Evolutionary conservation across 2,888 invertebrate species (phyloP), one percentile per base, ranked within the genome.

Genomic region (Yponomeuta evonymella): DNA sequence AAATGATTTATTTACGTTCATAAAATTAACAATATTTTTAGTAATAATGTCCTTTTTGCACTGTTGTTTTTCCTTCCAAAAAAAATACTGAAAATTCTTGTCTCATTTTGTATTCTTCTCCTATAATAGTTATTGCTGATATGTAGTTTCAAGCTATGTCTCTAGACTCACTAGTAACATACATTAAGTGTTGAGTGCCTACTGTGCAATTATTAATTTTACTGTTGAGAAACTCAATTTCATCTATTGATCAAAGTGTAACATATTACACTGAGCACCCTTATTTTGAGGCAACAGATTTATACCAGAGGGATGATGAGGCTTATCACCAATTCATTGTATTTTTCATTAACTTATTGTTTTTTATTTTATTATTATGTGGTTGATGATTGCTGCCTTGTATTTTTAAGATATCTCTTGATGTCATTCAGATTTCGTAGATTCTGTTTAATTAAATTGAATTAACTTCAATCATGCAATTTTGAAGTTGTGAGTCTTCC

Each of bases 1-100:
- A 83, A 86, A 86, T 86, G 86, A 87, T 86, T 89, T 88, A 88
- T 89, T 88, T 88, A 87, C 86, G 85, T 82, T 81, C 83, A 78
- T 79, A 76, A 79, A 79, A 79, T 78, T 81, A 83, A 78, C 78
- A 76, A 80, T 79, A 79, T 78, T 43, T 64, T 63, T 12, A 36
- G 11, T 63, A n/a, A 64, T 48, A 70, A 70, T 70, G 65, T 65
- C 23, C 23, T 23, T 23, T 23, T 23, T 70, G 70, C 48, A 65
- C 48, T 70, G 36, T 63, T 48, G 11, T 51, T 77, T 79, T 75
- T 78, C 33, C 33, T 30, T 33, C 29, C 33, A 65, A 29, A 33
- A 65, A 29, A 33, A 65, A 29, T n/a, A 9, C 12, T 65, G 30
- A 30, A 65, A 23, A 29, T 33, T 30, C 65, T 65, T 11, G 65